A percentile compares a stretch with the other conserved stretches of the same genome.
phyloP scores from a whole-genome alignment of 2,888 invertebrate species.

The Tigriopus californicus region DNA sequence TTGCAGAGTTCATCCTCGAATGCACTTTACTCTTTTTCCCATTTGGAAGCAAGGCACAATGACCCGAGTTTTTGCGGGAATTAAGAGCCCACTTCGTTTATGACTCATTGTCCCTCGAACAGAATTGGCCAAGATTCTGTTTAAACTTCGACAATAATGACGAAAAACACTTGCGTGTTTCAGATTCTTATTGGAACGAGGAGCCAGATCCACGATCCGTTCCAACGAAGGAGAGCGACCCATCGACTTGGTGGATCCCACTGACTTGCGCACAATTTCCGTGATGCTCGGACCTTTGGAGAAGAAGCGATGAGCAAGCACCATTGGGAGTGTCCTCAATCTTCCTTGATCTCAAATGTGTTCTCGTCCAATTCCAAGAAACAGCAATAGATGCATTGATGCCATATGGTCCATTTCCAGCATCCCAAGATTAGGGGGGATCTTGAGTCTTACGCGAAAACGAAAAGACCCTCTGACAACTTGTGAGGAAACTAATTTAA shows the following conservation, averaged over 20 bases:
- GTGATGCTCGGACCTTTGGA: constrained; percentile 15
- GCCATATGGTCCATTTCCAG: too few species aligned
- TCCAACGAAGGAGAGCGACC: constrained; percentile 15
- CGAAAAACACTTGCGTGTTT: not conserved
- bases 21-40: too few species aligned
- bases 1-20: too few species aligned
- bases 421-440: too few species aligned
- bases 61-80: too few species aligned
- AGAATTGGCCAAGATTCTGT: not conserved
- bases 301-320: constrained; percentile 8
- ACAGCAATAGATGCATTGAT: too few species aligned
- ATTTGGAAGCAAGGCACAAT: too few species aligned
- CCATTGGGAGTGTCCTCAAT: not conserved
- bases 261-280: constrained; percentile 9
- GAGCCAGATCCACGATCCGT: constrained; percentile 3
- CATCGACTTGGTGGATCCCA: constrained; percentile 16
- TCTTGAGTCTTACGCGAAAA: too few species aligned
- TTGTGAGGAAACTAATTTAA: too few species aligned
- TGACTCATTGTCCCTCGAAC: not conserved
- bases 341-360: not conserved
- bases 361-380: too few species aligned
- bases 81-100: too few species aligned
- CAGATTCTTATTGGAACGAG: constrained; percentile 16
- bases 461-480: too few species aligned
- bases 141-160: not conserved